Evolutionary conservation across 2,797 vertebrate species (phyloP).

Genomic region (Sternarchorhynchus goeldii): DNA sequence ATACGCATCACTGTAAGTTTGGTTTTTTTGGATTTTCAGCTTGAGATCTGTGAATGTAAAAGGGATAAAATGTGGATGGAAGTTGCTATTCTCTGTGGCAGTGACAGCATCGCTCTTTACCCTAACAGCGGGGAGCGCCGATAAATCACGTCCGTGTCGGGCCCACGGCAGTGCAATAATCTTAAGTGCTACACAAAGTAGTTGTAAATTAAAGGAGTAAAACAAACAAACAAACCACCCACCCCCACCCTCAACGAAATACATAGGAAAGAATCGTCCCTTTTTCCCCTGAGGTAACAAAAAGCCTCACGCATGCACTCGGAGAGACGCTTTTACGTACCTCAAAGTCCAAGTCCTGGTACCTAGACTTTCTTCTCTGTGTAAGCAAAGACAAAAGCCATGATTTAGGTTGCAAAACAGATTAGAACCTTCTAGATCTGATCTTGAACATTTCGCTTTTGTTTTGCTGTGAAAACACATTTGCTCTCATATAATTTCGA

Average conservation of each 20-base stretch:
- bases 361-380: conserved; percentile 99
- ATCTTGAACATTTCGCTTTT: neutral
- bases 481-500: too few species aligned
- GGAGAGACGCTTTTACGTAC: conserved; percentile 76
- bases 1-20: conserved; percentile 65
- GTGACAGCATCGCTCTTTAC: conserved; percentile 77
- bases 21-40: conserved; percentile 69
- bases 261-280: conserved; percentile 66
- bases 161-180: conserved; percentile 75
- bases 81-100: conserved; percentile 76
- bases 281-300: conserved; percentile 60
- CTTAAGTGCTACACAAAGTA: conserved; percentile 77
- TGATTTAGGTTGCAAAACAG: conserved; percentile 36
- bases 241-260: too few species aligned
- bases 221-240: conserved; percentile 59
- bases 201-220: conserved; percentile 79
- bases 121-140: conserved; percentile 72
- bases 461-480: too few species aligned
- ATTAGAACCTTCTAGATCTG: conserved; percentile 31
- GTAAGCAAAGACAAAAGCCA: conserved; percentile 56
- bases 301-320: conserved; percentile 62
- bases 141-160: conserved; percentile 72
- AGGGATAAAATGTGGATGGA: conserved; percentile 74
- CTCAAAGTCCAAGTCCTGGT: conserved; percentile 99
- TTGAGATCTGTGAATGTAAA: conserved; percentile 75